Evolutionary conservation across 2,113 vertebrate genomes (phyloP).

Genomic region (Cryptotis parvus): DNA sequence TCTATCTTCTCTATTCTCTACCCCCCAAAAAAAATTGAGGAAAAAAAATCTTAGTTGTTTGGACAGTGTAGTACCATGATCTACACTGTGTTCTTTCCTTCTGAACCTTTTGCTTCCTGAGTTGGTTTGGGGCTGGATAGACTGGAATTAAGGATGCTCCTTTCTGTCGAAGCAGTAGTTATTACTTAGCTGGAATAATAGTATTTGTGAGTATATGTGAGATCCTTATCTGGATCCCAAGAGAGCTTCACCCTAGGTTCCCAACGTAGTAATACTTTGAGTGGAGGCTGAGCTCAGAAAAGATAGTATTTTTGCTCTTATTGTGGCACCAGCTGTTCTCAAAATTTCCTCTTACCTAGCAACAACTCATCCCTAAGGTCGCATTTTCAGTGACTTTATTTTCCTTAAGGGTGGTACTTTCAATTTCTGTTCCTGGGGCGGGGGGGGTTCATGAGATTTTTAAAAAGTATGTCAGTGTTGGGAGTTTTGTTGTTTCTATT

Average conservation of each 20-base stretch:
- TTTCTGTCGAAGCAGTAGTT: neutral
- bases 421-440: neutral
- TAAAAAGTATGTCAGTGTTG: neutral
- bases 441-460: neutral
- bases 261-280: neutral
- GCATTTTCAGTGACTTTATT: neutral
- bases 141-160: neutral
- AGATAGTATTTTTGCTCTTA: constrained; percentile 21
- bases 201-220: neutral
- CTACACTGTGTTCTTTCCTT: neutral
- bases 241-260: neutral
- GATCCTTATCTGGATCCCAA: neutral
- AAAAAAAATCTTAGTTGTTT: neutral
- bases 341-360: neutral
- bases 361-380: neutral
- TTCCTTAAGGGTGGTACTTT: constrained; percentile 2
- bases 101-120: neutral
- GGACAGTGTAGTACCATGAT: neutral
- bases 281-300: constrained; percentile 28
- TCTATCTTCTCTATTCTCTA: neutral
- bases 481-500: no score
- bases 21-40: neutral
- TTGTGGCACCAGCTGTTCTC: constrained; percentile 9
- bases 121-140: neutral
- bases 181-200: neutral